phyloP scores from a whole-genome alignment of 2,113 vertebrate species.

The Amazona guildingii region DNA sequence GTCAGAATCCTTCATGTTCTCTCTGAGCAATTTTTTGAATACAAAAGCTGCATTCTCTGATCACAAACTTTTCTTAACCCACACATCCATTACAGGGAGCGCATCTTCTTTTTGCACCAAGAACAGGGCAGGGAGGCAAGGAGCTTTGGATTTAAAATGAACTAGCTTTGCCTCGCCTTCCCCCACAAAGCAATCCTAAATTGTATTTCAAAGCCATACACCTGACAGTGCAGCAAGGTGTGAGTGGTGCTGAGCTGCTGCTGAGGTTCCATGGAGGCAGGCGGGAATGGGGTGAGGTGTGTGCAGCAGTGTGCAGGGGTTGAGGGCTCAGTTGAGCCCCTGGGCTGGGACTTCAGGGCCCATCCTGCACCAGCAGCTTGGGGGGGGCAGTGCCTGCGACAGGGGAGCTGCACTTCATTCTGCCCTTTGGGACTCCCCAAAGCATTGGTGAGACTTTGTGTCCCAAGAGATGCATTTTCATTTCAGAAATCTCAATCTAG shows the following conservation, averaged over 20 bases:
- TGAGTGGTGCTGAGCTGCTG: not conserved
- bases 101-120: not conserved
- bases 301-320: not conserved
- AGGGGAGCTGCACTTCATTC: not conserved
- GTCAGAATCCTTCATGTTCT: not conserved
- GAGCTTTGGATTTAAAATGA: not conserved
- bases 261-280: not conserved
- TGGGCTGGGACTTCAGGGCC: not conserved
- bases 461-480: not conserved
- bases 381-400: not conserved
- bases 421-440: not conserved
- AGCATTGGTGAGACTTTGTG: rapidly evolving
- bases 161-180: not conserved
- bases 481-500: not conserved
- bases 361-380: not conserved
- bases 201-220: not conserved
- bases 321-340: not conserved
- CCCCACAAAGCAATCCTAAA: not conserved
- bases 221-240: not conserved
- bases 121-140: rapidly evolving
- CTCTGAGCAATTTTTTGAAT: not conserved
- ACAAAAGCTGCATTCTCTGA: not conserved
- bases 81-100: not conserved
- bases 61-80: not conserved
- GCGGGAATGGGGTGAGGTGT: rapidly evolving